A percentile compares a stretch with the other conserved stretches of the same genome.
Conservation (phyloP, 2,113 vertebrate species). For the Tympanuchus pallidicinctus region DNA sequence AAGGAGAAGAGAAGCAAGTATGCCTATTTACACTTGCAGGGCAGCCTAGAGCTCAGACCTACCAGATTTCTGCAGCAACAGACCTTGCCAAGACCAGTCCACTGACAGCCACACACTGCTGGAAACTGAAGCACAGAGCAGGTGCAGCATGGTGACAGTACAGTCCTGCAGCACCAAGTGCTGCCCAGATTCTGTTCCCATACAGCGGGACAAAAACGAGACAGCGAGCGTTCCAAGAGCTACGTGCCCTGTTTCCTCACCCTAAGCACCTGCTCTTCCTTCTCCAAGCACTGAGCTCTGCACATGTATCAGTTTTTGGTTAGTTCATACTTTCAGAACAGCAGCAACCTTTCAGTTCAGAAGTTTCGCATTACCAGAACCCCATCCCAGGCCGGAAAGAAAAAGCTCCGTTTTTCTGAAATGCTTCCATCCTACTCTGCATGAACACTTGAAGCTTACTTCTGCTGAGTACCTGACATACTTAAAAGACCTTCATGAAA, state of each 20-base stretch:
- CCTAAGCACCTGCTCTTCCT: conserved; percentile 2
- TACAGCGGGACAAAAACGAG: neutral
- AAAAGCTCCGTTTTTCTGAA: neutral
- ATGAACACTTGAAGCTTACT: neutral
- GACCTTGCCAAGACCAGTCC: neutral
- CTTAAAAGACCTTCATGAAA: neutral
- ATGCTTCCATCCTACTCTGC: neutral
- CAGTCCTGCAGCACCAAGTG: neutral
- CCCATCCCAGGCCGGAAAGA: neutral
- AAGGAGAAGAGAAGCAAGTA: neutral
- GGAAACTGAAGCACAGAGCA: neutral
- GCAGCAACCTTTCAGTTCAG: neutral
- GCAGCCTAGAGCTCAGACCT: neutral
- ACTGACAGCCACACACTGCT: neutral
- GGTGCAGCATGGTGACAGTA: neutral
- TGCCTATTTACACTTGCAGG: neutral
- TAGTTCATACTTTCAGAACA: neutral
- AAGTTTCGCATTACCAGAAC: neutral
- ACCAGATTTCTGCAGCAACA: neutral
- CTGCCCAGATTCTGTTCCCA: neutral
- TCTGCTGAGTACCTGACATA: neutral
- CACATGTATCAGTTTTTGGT: neutral
- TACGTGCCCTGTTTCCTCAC: neutral
- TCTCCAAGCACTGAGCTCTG: neutral
- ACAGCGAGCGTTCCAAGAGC: neutral